A percentile compares a stretch with the other conserved stretches of the same genome.
Conservation (phyloP, 2,113 vertebrate species). For the Cervus canadensis region DNA sequence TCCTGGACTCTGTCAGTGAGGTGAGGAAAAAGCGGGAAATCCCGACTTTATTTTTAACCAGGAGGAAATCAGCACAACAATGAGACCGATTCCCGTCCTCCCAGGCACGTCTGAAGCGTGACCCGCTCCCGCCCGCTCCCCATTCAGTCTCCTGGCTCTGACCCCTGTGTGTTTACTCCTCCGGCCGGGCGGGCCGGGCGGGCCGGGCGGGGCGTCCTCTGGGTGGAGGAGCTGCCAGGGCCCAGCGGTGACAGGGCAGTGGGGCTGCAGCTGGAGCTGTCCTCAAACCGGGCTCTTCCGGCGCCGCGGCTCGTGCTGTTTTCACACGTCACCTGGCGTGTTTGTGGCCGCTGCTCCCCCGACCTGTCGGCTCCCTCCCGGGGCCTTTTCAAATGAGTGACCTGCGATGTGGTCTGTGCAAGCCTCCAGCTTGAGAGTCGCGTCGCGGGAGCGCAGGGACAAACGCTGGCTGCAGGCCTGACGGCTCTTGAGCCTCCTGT, state of each 20-base stretch:
- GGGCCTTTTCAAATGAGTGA: not conserved
- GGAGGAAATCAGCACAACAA: not conserved
- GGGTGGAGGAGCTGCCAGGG: rapidly evolving
- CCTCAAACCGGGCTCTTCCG: not conserved
- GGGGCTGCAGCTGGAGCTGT: rapidly evolving
- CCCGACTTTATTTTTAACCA: not conserved
- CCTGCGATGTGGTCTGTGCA: not conserved
- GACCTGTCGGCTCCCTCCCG: not conserved
- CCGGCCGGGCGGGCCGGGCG: too few species aligned
- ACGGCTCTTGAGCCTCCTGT: not conserved
- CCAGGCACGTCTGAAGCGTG: too few species aligned
- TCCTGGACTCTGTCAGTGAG: not conserved
- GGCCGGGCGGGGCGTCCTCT: not conserved
- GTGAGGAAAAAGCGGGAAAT: not conserved
- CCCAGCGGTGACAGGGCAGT: rapidly evolving
- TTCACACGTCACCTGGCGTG: not conserved
- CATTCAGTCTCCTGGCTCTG: rapidly evolving
- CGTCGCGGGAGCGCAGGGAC: not conserved
- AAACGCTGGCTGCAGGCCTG: not conserved
- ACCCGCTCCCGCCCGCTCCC: not conserved
- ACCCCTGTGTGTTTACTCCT: not conserved
- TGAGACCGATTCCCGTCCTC: not conserved
- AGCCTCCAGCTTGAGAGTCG: rapidly evolving
- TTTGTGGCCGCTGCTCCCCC: not conserved
- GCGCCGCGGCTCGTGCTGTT: rapidly evolving